Evolutionary conservation across 2,113 vertebrate genomes (phyloP), one percentile per base, ranked within the genome.

Genomic region (Antennarius striatus): DNA sequence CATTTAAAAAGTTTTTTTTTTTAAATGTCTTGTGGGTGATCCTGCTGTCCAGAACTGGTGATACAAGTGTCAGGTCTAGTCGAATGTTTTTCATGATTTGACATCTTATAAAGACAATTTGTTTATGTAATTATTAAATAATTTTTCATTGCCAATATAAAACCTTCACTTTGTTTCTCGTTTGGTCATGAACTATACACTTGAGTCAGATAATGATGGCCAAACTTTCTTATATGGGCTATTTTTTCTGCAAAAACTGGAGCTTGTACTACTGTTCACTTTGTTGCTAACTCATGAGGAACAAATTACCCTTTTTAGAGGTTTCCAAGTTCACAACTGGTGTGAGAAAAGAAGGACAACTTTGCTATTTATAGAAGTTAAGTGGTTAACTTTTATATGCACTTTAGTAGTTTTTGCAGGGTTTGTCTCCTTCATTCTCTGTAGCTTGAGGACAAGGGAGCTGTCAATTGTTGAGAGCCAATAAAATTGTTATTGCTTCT

Each of bases 401-500:
- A 84, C 83, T 87, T 88, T 86, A 77, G 79, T 83, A 89, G 83
- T 84, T 86, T 91, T 92, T 87, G 57, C 77, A 86, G 77, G 63
- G 83, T 90, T 84, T 70, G 90, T 88, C 88, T 91, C 86, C 91
- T 91, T 89, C 90, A 91, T 91, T 89, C 90, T 81, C 78, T 1
- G 4, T 85, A 70, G 86, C 89, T 83, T 71, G 76, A 90, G 86
- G 91, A 89, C 86, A 90, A 88, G 90, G 83, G 83, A 86, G 90
- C 89, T 87, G 86, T 89, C 92, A 88, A 89, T 86, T 67, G 87
- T 78, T 71, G 78, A 89, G 81, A 80, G 90, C 89, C 84, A 90
- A 92, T 93, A 94, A 94, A 94, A 92, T 3, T 1, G 85, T 92
- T 89, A 92, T 90, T 93, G 88, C 85, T 92, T 88, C 91, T 92